phyloP scores from a whole-genome alignment of 2,113 vertebrate genomes.

The Misgurnus anguillicaudatus region DNA sequence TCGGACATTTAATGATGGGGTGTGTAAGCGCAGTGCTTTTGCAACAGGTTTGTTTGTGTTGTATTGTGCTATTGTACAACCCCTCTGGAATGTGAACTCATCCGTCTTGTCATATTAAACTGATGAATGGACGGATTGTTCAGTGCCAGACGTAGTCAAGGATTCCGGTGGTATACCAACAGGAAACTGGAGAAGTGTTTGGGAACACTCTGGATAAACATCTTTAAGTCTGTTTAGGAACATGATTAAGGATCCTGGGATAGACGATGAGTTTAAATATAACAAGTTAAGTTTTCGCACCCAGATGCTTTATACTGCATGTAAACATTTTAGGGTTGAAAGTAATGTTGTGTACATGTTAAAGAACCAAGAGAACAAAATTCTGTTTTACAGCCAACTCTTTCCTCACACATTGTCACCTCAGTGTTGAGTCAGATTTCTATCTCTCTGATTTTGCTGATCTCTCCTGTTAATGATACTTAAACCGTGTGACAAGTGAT shows the following conservation, averaged over 20 bases:
- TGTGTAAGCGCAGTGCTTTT: background rate
- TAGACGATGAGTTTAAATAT: background rate
- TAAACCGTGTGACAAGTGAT: slow-evolving; percentile 41
- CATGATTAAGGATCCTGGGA: slow-evolving; percentile 1
- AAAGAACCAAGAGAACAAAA: background rate
- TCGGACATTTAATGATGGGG: background rate
- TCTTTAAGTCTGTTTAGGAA: slow-evolving; percentile 12
- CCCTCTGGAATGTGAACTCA: background rate
- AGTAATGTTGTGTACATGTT: no score
- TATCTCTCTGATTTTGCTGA: slow-evolving; percentile 31
- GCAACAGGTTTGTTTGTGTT: background rate
- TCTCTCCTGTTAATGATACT: slow-evolving; percentile 47
- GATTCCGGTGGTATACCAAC: background rate
- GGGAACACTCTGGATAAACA: background rate
- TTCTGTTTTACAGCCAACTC: slow-evolving; percentile 16
- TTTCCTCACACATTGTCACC: slow-evolving; percentile 33
- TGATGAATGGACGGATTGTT: background rate
- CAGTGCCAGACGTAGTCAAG: background rate
- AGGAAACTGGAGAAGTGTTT: slow-evolving; percentile 15
- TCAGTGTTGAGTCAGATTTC: background rate
- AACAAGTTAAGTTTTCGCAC: background rate
- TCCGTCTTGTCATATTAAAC: background rate
- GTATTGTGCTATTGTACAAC: background rate
- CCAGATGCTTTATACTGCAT: no score
- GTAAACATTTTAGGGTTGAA: slow-evolving; percentile 23